Conservation (phyloP, 53 echinoderm and acorn worm genomes). For the Paracentrotus lividus region DNA sequence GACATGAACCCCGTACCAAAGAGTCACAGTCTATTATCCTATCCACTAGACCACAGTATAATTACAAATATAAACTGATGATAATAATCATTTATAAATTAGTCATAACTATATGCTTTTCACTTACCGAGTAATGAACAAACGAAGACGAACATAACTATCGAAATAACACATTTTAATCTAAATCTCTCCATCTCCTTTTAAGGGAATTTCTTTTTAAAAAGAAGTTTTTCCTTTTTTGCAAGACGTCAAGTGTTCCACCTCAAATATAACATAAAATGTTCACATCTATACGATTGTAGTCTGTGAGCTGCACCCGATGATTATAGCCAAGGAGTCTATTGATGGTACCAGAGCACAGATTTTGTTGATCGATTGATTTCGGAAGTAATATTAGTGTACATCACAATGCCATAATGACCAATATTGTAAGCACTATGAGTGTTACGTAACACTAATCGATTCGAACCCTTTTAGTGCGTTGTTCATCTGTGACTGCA, state of each 20-base stretch:
- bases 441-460: constrained; percentile 12
- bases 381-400: neutral
- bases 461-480: neutral
- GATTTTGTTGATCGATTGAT: constrained; percentile 25
- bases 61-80: neutral
- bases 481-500: neutral
- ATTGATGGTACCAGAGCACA: neutral
- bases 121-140: constrained; percentile 2
- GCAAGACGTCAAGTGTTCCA: neutral
- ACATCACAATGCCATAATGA: neutral
- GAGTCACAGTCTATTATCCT: no score
- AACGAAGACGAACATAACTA: neutral
- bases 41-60: no score
- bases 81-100: neutral
- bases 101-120: neutral
- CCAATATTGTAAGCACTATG: neutral
- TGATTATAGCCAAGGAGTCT: no score
- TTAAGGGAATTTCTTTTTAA: neutral
- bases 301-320: neutral
- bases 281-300: neutral
- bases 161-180: constrained; percentile 17
- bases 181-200: neutral
- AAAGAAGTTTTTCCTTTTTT: neutral
- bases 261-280: neutral
- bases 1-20: no score